Evolutionary conservation across 2,888 invertebrate species (phyloP), one percentile per base, ranked within the genome.

Genomic region (Melipona bicolor): DNA sequence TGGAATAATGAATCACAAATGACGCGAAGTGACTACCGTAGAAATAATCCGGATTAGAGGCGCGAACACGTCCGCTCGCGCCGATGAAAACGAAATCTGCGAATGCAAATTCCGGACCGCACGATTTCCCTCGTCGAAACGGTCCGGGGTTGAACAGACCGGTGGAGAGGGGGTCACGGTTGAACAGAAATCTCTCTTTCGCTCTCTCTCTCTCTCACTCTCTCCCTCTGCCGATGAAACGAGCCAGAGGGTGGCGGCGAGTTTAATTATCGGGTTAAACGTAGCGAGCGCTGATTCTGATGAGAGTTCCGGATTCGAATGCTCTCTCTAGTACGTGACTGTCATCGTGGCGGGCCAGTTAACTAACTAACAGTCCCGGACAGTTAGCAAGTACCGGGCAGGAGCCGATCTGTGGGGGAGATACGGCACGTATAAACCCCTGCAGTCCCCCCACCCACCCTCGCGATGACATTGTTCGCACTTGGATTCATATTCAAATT

Each of bases 401-500:
- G 93, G 89, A 90, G 90, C 87, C 93, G 93, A 93, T 93, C 93
- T 90, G 90, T 93, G 92, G 93, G 93, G 93, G 93, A 93, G 93
- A 93, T 93, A 93, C 92, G 93, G 93, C 93, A 93, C 93, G 93
- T 94, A 94, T 92, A 91, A 91, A 89, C 90, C 92, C 88, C 87
- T 56, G 64, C 65, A 67, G 65, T 70, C 59, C 77, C 27, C 73
- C 81, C 78, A 74, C 90, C 87, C 86, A 24, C 88, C 88, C 88
- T 86, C 68, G 79, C 93, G 91, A 94, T 94, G 93, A 93, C 94
- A 94, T 94, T 94, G 94, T 94, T 94, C 94, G 93, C 92, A 93
- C 93, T 94, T 92, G 94, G 93, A 94, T 94, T 94, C 94, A 94
- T 94, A 94, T 94, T 94, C 94, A 94, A 94, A 94, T 94, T 94